These are phyloP conservation scores for Agapostemon virescens DNA, from an alignment of 2,888 invertebrate genomes.

Conservation along the genomic window DNA sequence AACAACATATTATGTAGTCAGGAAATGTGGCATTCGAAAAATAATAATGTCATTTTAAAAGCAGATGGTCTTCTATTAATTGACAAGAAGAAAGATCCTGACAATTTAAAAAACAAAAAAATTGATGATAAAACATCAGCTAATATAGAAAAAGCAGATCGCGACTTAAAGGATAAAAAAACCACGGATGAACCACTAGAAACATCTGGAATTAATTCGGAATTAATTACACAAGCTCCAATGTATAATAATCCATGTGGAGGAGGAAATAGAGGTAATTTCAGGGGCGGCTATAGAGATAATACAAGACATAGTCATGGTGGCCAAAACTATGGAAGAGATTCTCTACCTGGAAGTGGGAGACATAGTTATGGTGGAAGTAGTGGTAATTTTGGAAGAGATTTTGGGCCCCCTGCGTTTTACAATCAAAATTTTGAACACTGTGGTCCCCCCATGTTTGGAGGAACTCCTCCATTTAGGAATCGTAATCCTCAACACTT, in stretches of 20 bases:
- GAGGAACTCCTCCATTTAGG: constrained; percentile 72
- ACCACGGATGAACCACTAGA: constrained; percentile 67
- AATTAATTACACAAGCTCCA: constrained; percentile 82
- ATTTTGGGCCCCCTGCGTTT: constrained; percentile 72
- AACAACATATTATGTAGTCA: constrained; percentile 87
- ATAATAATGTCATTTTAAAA: constrained; percentile 83
- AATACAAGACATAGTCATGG: constrained; percentile 74
- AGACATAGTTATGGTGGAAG: constrained; percentile 79
- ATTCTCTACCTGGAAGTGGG: constrained; percentile 77
- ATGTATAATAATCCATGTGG: constrained; percentile 85
- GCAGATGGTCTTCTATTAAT: constrained; percentile 85
- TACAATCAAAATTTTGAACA: constrained; percentile 75
- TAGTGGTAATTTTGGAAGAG: constrained; percentile 71
- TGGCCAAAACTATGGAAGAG: constrained; percentile 80
- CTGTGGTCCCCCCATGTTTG: constrained; percentile 71
- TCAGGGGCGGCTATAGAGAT: constrained; percentile 73
- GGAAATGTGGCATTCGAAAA: constrained; percentile 86
- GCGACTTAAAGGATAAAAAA: constrained; percentile 20
- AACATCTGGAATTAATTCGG: constrained; percentile 71
- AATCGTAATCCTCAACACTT: constrained; percentile 76
- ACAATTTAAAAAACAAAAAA: constrained; percentile 71
- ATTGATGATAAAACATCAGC: constrained; percentile 35
- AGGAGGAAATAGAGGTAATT: constrained; percentile 77
- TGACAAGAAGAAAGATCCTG: constrained; percentile 63
- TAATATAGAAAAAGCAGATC: constrained; percentile 16